These are phyloP conservation scores for Conomelus anceps DNA, from an alignment of 2,888 invertebrate genomes.

Conservation along the genomic window DNA sequence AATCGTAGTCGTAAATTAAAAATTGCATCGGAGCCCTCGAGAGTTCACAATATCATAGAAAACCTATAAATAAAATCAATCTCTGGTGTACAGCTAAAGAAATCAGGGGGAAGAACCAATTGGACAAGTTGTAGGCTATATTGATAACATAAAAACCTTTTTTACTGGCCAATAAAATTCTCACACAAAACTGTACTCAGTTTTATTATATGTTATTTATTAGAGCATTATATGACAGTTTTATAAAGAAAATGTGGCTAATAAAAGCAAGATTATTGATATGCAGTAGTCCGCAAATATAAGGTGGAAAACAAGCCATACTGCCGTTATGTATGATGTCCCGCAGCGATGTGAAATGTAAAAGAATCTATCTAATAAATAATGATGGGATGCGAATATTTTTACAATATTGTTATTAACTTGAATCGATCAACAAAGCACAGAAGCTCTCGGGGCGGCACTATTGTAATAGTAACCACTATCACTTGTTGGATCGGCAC, in stretches of 20 bases:
- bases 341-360: not conserved
- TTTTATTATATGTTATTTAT: not conserved
- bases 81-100: not conserved
- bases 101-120: not conserved
- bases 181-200: not conserved
- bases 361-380: too few species aligned
- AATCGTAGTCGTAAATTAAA: too few species aligned
- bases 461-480: too few species aligned
- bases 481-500: too few species aligned
- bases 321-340: not conserved
- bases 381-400: too few species aligned
- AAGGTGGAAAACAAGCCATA: not conserved
- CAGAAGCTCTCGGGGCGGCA: too few species aligned
- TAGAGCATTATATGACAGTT: not conserved
- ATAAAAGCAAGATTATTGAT: not conserved
- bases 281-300: not conserved
- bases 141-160: too few species aligned
- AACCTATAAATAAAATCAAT: not conserved
- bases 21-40: too few species aligned
- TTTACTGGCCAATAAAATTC: not conserved
- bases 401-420: too few species aligned
- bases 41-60: not conserved
- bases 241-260: not conserved
- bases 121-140: too few species aligned
- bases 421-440: too few species aligned